Evolutionary conservation across 2,113 vertebrate genomes (phyloP).

Genomic region (Vulpes lagopus): DNA sequence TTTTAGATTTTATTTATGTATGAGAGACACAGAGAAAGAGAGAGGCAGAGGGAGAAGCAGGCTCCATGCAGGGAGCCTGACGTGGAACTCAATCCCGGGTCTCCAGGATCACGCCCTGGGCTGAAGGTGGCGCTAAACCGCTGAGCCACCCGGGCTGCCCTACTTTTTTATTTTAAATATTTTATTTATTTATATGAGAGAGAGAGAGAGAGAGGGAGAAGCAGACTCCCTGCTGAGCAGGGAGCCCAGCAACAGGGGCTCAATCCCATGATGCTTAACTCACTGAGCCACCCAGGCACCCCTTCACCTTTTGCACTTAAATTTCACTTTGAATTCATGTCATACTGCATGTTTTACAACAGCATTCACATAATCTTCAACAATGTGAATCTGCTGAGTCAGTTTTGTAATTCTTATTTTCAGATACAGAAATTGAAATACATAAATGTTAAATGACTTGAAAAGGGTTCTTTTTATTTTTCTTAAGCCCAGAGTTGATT

Average conservation of each 20-base stretch:
- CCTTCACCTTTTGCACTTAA: not conserved
- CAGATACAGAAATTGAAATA: not conserved
- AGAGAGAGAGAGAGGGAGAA: not conserved
- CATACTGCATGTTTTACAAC: not conserved
- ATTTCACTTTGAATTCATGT: not conserved
- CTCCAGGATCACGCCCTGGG: no score
- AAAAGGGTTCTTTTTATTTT: not conserved
- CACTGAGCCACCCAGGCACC: not conserved
- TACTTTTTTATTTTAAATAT: not conserved
- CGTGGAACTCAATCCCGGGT: not conserved
- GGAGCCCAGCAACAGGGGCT: not conserved
- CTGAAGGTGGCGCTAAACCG: no score
- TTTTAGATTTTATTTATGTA: not conserved
- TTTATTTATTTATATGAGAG: not conserved
- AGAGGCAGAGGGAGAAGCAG: not conserved
- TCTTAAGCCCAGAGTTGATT: not conserved
- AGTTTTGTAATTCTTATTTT: slow-evolving; percentile 34
- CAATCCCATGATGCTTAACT: not conserved
- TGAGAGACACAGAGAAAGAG: not conserved
- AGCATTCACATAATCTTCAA: slow-evolving; percentile 6
- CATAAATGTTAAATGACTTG: not conserved
- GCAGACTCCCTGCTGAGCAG: not conserved
- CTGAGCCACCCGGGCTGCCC: no score
- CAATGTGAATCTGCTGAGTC: not conserved
- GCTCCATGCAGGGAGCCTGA: not conserved